These are phyloP conservation scores for Autographa gamma DNA, from an alignment of 2,888 invertebrate genomes.

Conservation along the genomic window DNA sequence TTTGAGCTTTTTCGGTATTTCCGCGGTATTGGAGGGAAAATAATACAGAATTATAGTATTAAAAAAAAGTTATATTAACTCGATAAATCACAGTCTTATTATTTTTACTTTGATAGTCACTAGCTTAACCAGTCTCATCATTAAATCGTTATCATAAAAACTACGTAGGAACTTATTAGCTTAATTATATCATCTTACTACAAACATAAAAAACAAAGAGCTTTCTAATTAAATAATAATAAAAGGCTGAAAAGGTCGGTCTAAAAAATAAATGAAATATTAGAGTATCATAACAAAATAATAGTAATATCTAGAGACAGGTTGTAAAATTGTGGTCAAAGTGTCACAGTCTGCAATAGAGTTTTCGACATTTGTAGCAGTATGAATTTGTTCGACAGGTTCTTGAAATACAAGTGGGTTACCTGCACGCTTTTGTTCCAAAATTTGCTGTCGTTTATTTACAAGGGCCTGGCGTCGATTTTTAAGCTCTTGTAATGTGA, in stretches of 20 bases:
- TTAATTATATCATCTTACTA: slow-evolving; percentile 1
- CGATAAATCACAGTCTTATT: slow-evolving; percentile 9
- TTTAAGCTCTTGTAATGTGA: too few relatives aligned
- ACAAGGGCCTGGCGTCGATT: too few relatives aligned
- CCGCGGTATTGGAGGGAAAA: slow-evolving; percentile 1
- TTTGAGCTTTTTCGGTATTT: slow-evolving; percentile 2
- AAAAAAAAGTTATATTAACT: slow-evolving; percentile 18
- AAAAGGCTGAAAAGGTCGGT: slow-evolving; percentile 4
- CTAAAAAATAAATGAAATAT: slow-evolving; percentile 10
- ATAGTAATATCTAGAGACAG: slow-evolving; percentile 6
- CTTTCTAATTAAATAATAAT: not conserved
- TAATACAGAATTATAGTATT: slow-evolving; percentile 13
- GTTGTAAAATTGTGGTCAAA: too few relatives aligned
- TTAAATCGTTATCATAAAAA: not conserved
- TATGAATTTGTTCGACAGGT: too few relatives aligned
- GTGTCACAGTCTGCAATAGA: too few relatives aligned
- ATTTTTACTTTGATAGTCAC: slow-evolving; percentile 9
- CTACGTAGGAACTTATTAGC: slow-evolving; percentile 4
- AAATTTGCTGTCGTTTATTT: too few relatives aligned
- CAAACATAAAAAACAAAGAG: not conserved
- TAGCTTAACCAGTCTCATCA: slow-evolving; percentile 3
- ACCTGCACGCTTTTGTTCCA: too few relatives aligned
- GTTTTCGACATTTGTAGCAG: too few relatives aligned
- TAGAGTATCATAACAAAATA: slow-evolving; percentile 6
- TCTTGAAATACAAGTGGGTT: too few relatives aligned